Evolutionary conservation across 92 coral and sea anemone genomes (phyloP).

Genomic region (Phenganax stokvisi): DNA sequence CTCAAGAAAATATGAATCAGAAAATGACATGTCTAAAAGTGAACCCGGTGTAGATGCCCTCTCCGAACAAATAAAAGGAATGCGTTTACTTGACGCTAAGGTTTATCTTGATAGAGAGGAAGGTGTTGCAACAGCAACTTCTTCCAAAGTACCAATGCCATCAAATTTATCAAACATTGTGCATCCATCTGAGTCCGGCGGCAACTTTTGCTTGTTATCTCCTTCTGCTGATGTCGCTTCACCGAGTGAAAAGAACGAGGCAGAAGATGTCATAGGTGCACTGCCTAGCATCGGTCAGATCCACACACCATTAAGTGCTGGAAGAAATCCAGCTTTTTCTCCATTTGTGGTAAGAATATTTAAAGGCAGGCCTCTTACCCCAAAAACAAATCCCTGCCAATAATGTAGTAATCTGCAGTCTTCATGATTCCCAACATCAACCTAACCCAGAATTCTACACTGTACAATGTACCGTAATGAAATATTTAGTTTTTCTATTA

Average conservation of each 20-base stretch:
- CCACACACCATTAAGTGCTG: neutral
- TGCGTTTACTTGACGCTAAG: slow-evolving; percentile 25
- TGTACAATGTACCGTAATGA: neutral
- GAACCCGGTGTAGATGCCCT: neutral
- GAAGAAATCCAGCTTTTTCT: neutral
- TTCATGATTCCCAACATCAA: neutral
- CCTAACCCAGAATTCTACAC: neutral
- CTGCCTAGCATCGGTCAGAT: neutral
- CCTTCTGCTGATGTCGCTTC: neutral
- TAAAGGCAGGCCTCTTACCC: neutral
- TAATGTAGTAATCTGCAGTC: neutral
- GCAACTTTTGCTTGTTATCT: neutral
- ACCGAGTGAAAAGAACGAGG: neutral
- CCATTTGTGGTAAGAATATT: slow-evolving; percentile 57
- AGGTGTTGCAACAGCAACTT: neutral
- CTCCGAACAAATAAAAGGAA: neutral
- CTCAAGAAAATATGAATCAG: too few relatives aligned
- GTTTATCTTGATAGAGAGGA: slow-evolving; percentile 2
- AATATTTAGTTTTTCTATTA: neutral
- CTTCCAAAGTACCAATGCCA: neutral
- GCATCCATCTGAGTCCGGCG: neutral
- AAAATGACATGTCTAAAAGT: neutral
- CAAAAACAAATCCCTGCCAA: neutral
- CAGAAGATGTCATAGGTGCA: neutral
- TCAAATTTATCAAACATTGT: neutral